A percentile compares a stretch with the other conserved stretches of the same genome.
phyloP scores from a whole-genome alignment of 2,113 vertebrate species.

The Hymenochirus boettgeri region DNA sequence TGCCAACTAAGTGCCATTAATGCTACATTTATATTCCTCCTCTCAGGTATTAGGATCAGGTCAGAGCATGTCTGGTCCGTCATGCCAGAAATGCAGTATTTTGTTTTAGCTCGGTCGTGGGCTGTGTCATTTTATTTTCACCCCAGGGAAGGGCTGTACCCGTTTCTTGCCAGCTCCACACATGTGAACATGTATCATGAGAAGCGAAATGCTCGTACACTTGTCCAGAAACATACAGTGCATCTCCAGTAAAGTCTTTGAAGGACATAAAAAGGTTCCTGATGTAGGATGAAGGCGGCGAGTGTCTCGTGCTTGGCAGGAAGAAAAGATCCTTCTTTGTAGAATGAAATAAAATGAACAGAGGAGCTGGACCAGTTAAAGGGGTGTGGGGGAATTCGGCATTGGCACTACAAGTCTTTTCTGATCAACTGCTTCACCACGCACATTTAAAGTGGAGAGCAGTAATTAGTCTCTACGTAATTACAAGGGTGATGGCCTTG shows the following conservation, averaged over 20 bases:
- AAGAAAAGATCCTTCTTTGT: constrained; percentile 34
- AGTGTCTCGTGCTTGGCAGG: constrained; percentile 11
- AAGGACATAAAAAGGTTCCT: not conserved
- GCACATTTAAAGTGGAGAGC: constrained; percentile 12
- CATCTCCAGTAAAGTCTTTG: constrained; percentile 23
- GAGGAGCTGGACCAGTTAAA: constrained; percentile 25
- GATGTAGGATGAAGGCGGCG: constrained; percentile 34
- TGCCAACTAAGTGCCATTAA: not conserved
- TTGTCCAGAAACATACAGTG: constrained; percentile 20
- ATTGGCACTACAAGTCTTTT: not conserved
- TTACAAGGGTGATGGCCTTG: constrained; percentile 3
- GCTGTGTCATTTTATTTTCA: not conserved
- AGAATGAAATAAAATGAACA: constrained; percentile 23
- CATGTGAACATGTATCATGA: constrained; percentile 32
- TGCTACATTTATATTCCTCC: not conserved
- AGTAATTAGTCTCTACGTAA: constrained; percentile 30
- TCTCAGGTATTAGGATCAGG: not conserved
- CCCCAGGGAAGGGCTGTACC: constrained; percentile 32
- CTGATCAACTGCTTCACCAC: constrained; percentile 27
- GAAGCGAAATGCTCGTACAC: constrained; percentile 35
- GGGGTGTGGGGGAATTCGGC: constrained; percentile 11
- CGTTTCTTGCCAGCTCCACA: constrained; percentile 42
- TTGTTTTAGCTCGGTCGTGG: constrained; percentile 11
- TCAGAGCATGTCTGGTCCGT: not conserved
- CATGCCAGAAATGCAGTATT: not conserved